phyloP scores from a whole-genome alignment of 1,140 invertebrate genomes.

The Eumeta japonica region DNA sequence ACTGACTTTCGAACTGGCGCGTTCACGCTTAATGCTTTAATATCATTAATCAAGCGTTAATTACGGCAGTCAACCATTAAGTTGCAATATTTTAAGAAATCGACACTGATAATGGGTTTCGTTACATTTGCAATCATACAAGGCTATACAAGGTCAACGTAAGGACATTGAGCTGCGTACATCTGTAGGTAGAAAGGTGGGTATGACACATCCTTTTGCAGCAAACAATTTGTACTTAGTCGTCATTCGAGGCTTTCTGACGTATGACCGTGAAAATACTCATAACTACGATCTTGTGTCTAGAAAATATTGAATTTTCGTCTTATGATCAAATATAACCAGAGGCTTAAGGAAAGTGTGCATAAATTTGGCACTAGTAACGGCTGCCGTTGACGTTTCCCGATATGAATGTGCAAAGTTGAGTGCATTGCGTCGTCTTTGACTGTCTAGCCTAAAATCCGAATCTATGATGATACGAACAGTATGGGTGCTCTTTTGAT shows the following conservation, averaged over 20 bases:
- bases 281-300: constrained; percentile 22
- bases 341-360: constrained; percentile 11
- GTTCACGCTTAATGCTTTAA: constrained; percentile 12
- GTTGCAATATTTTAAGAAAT: constrained; percentile 29
- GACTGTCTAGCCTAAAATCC: no score
- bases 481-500: constrained; percentile 9
- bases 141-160: constrained; percentile 33
- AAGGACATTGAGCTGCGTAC: constrained; percentile 19
- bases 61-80: constrained; percentile 26
- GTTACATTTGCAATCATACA: no score
- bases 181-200: constrained; percentile 38
- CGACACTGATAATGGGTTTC: no score
- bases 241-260: no score
- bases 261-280: constrained; percentile 18
- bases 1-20: no score
- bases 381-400: constrained; percentile 17
- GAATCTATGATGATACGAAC: constrained; percentile 6
- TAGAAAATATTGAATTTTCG: no score
- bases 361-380: constrained; percentile 18
- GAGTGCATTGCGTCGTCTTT: constrained; percentile 7
- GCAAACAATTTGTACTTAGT: constrained; percentile 15
- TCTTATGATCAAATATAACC: no score
- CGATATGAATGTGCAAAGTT: constrained; percentile 13
- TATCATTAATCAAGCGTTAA: constrained; percentile 15
- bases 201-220: no score